Conservation (phyloP, 2,797 vertebrate species). For the Hydrolagus colliei region DNA sequence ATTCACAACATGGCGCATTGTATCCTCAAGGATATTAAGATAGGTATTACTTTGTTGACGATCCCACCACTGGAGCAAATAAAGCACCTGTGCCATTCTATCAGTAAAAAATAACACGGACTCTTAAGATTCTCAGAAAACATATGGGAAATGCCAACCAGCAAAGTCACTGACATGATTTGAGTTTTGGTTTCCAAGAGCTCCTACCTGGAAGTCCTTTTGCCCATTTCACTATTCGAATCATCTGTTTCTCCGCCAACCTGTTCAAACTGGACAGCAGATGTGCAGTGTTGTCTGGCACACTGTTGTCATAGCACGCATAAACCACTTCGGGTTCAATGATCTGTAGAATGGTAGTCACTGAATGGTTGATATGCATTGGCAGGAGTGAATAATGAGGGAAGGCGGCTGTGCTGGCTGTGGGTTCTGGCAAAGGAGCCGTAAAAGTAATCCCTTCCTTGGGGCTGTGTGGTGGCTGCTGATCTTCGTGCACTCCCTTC, state of each 20-base stretch:
- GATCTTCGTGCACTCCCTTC: constrained; percentile 83
- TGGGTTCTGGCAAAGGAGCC: constrained; percentile 73
- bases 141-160: background rate
- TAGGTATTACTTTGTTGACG: too few species aligned
- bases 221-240: constrained; percentile 97
- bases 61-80: too few species aligned
- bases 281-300: constrained; percentile 84
- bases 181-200: fast-evolving
- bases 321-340: constrained; percentile 92
- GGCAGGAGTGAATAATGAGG: constrained; percentile 73
- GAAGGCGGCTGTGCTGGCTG: constrained; percentile 71
- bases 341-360: constrained; percentile 79
- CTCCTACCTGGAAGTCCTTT: constrained; percentile 96
- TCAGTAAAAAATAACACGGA: background rate
- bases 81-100: background rate
- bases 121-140: background rate
- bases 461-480: constrained; percentile 61
- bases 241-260: constrained; percentile 95
- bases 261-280: constrained; percentile 93
- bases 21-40: constrained; percentile 16
- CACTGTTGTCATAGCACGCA: constrained; percentile 81
- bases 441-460: constrained; percentile 78
- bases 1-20: background rate
- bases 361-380: constrained; percentile 72
- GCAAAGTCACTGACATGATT: too few species aligned